Evolutionary conservation across 1,140 invertebrate species (phyloP), one percentile per base, ranked within the genome.

Genomic region (Oryctes rhinoceros): DNA sequence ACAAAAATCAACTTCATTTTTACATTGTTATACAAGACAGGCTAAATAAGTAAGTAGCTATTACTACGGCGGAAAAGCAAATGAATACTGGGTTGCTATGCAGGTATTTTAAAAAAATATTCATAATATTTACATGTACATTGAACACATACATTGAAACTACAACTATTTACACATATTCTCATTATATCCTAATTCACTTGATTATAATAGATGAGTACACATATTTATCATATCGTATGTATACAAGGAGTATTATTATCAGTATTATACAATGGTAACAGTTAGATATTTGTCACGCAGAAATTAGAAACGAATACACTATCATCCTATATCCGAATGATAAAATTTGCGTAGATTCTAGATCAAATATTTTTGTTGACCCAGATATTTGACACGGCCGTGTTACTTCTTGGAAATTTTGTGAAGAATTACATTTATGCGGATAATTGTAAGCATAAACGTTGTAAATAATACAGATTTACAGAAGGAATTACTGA

Each of bases 321-420:
- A 30, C 35, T 71, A 71, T 35, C 65, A 71, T 15, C 35, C 65
- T 71, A 37, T 10, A 71, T 35, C 35, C 35, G 65, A 71, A 24
- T 71, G 65, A 35, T 71, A 24, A 71, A 35, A 71, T 71, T 71
- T 71, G 35, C 65, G 24, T 24, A 71, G 39, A 71, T 71, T 71
- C 65, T 71, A 71, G 65, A 71, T 37, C 35, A 71, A 71, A 71
- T 71, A 71, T 71, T 71, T 71, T 71, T 71, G 65, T 71, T 71
- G 65, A 71, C 65, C 65, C 35, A 24, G 4, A 71, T 71, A 24
- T 71, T 71, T 71, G 30, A 71, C 65, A 71, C 35, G 9, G 20
- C 65, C 65, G 65, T 71, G 65, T 71, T 24, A 71, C 35, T 71
- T 37, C 65, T 71, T 24, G 35, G 65, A 71, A 37, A 24, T 24